Percentiles rank a stretch among this genome's conserved stretches.
Evolutionary conservation across 2,113 vertebrate genomes (phyloP).

Genomic region (Notarius quadriscutis): DNA sequence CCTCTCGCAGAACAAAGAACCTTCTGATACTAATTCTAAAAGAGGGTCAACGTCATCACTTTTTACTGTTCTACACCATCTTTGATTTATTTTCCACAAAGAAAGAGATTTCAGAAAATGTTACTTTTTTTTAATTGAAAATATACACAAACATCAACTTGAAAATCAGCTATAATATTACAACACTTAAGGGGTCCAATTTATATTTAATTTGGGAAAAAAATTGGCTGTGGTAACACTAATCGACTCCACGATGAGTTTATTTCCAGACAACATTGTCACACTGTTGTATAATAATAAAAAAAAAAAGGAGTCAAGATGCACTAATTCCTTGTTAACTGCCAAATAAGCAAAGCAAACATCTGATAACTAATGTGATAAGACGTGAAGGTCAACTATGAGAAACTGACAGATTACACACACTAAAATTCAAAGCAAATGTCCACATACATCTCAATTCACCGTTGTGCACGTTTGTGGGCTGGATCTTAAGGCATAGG

Average conservation of each 20-base stretch:
- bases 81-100: background rate
- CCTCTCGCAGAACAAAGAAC: constrained; percentile 2
- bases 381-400: background rate
- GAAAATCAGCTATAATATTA: background rate
- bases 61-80: background rate
- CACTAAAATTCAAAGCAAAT: background rate
- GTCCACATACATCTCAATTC: background rate
- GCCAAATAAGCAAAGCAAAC: background rate
- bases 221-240: background rate
- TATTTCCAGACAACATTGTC: background rate
- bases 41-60: no score
- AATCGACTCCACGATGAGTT: background rate
- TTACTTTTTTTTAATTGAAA: background rate
- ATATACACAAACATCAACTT: background rate
- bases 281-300: background rate
- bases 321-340: background rate
- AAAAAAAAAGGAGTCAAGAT: background rate
- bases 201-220: background rate
- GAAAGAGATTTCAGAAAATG: background rate
- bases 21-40: background rate
- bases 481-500: background rate
- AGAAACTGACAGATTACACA: background rate
- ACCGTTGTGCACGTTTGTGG: background rate
- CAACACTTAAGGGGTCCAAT: background rate
- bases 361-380: background rate